Evolutionary conservation across 2,113 vertebrate genomes (phyloP).

Genomic region (Stegostoma tigrinum): DNA sequence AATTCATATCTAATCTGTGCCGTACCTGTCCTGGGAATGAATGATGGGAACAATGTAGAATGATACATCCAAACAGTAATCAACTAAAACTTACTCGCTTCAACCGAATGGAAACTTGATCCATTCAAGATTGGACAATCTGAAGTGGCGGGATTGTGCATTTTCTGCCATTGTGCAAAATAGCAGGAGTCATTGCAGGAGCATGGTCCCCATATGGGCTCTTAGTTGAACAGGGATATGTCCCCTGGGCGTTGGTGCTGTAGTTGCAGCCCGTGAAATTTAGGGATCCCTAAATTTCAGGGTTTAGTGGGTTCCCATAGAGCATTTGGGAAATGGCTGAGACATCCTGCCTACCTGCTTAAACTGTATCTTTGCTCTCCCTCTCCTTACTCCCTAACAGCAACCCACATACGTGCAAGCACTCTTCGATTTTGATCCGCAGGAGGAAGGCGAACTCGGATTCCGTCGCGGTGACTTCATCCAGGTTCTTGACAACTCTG

Average conservation of each 20-base stretch:
- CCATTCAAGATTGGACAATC: neutral
- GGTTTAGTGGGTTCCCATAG: neutral
- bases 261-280: neutral
- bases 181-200: neutral
- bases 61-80: neutral
- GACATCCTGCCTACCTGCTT: neutral
- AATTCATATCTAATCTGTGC: too few species aligned
- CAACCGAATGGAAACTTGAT: neutral
- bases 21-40: neutral
- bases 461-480: slow-evolving; percentile 96
- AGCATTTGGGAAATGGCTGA: neutral
- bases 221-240: neutral
- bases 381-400: slow-evolving; percentile 47
- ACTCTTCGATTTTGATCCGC: slow-evolving; percentile 97
- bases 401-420: slow-evolving; percentile 90
- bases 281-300: neutral
- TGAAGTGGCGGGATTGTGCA: neutral
- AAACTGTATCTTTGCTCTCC: neutral
- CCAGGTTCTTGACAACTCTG: slow-evolving; percentile 98
- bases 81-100: neutral
- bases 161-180: neutral
- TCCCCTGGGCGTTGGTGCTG: neutral
- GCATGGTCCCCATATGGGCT: neutral
- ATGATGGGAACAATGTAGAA: neutral
- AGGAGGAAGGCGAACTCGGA: slow-evolving; percentile 95